A percentile compares a stretch with the other conserved stretches of the same genome.
These are phyloP conservation scores for Dicyrtomina minuta DNA, from an alignment of 2,888 invertebrate species.

Conservation along the genomic window DNA sequence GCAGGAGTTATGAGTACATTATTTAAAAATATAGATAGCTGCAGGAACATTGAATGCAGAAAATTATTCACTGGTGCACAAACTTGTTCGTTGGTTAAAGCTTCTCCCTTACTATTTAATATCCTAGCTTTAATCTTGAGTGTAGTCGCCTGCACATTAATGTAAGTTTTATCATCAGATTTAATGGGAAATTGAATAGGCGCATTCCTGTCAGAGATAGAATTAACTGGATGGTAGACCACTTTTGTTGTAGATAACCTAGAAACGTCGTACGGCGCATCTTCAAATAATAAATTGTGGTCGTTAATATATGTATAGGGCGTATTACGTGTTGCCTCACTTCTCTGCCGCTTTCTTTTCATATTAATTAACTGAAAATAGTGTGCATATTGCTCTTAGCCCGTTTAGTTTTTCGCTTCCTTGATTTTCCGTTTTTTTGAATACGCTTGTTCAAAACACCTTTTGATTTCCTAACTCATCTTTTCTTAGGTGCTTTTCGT, in stretches of 20 bases:
- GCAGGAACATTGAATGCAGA: slow-evolving; percentile 30
- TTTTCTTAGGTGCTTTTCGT: no score
- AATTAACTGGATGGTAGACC: no score
- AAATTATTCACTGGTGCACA: slow-evolving; percentile 35
- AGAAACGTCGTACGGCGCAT: no score
- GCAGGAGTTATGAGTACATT: no score
- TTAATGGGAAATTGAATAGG: slow-evolving; percentile 35
- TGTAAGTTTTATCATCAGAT: slow-evolving; percentile 36
- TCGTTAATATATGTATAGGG: no score
- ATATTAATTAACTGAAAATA: no score
- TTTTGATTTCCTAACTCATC: neutral
- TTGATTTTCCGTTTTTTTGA: no score
- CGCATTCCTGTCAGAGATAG: slow-evolving; percentile 11
- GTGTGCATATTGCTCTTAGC: no score
- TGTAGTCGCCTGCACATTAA: slow-evolving; percentile 25
- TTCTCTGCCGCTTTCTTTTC: slow-evolving; percentile 33
- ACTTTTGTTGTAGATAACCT: no score
- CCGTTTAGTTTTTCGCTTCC: no score
- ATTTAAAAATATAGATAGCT: slow-evolving; percentile 1
- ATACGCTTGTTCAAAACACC: neutral
- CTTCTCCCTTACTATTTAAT: neutral
- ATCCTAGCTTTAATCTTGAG: no score
- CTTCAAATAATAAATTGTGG: no score
- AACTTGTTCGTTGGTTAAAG: slow-evolving; percentile 14
- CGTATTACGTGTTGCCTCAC: slow-evolving; percentile 27